A percentile compares a stretch with the other conserved stretches of the same genome.
Evolutionary conservation across 2,888 invertebrate genomes (phyloP).

Genomic region (Caenorhabditis sp.): DNA sequence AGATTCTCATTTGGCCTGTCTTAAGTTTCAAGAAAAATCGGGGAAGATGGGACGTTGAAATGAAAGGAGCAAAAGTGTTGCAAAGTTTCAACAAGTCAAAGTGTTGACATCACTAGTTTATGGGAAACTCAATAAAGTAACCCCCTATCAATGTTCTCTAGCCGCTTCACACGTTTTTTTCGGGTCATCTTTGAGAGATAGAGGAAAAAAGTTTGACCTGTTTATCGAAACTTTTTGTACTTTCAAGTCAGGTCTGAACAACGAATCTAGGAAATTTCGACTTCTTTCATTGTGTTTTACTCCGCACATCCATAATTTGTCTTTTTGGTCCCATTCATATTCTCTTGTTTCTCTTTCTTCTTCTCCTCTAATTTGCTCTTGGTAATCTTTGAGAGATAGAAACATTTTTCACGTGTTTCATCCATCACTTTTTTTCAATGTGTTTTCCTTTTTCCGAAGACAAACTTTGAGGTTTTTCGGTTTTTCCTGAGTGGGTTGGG

Average conservation of each 20-base stretch:
- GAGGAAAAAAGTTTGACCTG: conserved; percentile 10
- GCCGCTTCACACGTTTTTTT: conserved; percentile 28
- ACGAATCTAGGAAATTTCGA: too few species aligned
- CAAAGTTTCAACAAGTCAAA: conserved; percentile 40
- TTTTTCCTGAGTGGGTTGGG: conserved; percentile 11
- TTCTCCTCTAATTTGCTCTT: conserved; percentile 27
- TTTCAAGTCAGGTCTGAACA: too few species aligned
- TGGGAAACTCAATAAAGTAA: conserved; percentile 48
- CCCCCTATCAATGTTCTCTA: conserved; percentile 38
- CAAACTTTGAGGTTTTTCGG: conserved; percentile 1
- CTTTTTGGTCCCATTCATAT: conserved; percentile 6
- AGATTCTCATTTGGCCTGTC: conserved; percentile 41
- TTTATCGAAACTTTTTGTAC: too few species aligned
- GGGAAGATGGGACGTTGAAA: neutral
- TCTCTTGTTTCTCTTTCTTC: neutral
- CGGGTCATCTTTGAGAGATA: conserved; percentile 49
- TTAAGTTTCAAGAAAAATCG: conserved; percentile 21
- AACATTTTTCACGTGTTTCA: conserved; percentile 43
- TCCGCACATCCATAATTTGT: neutral
- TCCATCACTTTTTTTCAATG: conserved; percentile 8
- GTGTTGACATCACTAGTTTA: conserved; percentile 44
- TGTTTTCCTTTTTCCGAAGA: conserved; percentile 15
- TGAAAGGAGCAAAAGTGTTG: conserved; percentile 11
- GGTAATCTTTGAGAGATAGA: conserved; percentile 41
- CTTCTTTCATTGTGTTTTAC: conserved; percentile 10